Conservation (phyloP, 2,888 invertebrate species). For the Phengaris alcon region DNA sequence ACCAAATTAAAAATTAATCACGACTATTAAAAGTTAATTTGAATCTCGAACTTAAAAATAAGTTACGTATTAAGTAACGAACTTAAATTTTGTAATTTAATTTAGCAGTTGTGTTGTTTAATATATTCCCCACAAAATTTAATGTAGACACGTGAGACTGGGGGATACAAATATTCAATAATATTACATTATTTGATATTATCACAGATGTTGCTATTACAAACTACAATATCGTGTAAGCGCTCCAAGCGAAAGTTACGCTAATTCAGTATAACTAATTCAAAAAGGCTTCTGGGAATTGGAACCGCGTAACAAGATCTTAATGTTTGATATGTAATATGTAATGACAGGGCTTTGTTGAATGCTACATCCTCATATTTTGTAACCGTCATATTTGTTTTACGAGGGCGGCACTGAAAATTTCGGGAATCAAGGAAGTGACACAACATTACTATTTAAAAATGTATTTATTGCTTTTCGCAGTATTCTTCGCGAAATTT, state of each 20-base stretch:
- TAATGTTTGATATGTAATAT: constrained; percentile 26
- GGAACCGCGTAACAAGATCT: constrained; percentile 25
- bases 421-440: too few species aligned
- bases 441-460: too few species aligned
- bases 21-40: neutral
- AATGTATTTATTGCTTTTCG: too few species aligned
- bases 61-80: too few species aligned
- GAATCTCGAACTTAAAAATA: neutral
- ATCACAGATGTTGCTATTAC: constrained; percentile 13
- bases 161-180: constrained; percentile 11
- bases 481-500: too few species aligned
- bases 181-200: constrained; percentile 9
- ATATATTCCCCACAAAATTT: neutral
- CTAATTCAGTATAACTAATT: constrained; percentile 11
- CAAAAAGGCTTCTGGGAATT: constrained; percentile 23
- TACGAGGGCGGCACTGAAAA: too few species aligned
- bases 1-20: neutral
- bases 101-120: neutral
- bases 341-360: constrained; percentile 11
- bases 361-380: too few species aligned
- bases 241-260: constrained; percentile 2
- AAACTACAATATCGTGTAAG: neutral
- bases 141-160: neutral
- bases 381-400: too few species aligned
- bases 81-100: too few species aligned